A percentile compares a stretch with the other conserved stretches of the same genome.
phyloP scores from a whole-genome alignment of 2,888 invertebrate species.

The Meteorus colon region DNA sequence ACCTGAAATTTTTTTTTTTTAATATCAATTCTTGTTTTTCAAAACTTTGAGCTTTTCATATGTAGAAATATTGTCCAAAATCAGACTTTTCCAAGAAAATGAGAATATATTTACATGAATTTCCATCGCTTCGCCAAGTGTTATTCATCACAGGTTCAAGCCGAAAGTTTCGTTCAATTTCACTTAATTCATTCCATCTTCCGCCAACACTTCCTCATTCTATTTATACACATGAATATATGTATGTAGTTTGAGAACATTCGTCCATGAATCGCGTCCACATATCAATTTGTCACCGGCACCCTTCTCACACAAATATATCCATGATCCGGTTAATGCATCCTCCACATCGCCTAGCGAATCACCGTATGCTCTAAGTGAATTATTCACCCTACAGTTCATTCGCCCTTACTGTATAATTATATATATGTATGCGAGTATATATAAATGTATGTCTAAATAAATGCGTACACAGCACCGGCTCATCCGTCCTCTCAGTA shows the following conservation, averaged over 20 bases:
- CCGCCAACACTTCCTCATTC: neutral
- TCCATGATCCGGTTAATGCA: conserved; percentile 3
- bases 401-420: conserved; percentile 9
- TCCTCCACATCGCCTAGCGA: neutral
- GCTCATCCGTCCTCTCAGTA: neutral
- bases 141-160: neutral
- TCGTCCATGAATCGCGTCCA: neutral
- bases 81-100: neutral
- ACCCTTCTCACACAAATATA: neutral
- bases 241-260: neutral
- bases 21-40: too few relatives aligned
- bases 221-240: conserved; percentile 6
- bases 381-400: conserved; percentile 11
- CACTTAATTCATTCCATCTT: neutral
- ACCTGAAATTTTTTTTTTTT: too few relatives aligned
- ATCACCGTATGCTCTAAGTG: conserved; percentile 5
- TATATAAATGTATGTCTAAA: neutral
- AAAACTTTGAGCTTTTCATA: too few relatives aligned
- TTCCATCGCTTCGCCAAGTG: neutral
- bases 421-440: neutral
- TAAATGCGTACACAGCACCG: neutral
- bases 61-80: too few relatives aligned
- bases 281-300: conserved; percentile 11
- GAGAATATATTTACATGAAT: neutral
- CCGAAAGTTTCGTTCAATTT: too few relatives aligned